A percentile compares a stretch with the other conserved stretches of the same genome.
Conservation (phyloP, 2,797 vertebrate genomes). For the Darevskia nairensis region DNA sequence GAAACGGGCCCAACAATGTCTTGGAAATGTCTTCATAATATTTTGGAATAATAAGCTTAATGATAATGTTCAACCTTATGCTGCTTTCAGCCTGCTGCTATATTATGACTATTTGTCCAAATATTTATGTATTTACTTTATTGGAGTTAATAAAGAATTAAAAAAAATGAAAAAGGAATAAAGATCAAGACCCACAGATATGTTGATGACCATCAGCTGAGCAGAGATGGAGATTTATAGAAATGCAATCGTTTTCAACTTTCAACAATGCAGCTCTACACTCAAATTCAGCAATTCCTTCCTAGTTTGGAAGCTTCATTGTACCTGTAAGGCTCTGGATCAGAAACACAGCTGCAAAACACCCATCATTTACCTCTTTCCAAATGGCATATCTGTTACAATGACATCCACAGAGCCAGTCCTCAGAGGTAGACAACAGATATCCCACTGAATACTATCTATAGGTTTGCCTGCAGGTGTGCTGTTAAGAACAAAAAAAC, state of each 20-base stretch:
- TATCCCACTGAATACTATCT: conserved; percentile 91
- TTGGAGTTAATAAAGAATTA: no score
- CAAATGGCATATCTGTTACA: conserved; percentile 97
- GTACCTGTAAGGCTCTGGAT: neutral
- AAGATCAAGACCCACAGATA: neutral
- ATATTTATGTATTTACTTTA: no score
- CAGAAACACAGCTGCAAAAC: neutral
- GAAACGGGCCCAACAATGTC: no score
- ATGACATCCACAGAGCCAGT: conserved; percentile 90
- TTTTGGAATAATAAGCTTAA: no score
- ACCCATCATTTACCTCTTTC: conserved; percentile 87
- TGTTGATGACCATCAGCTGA: neutral
- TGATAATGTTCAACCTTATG: no score
- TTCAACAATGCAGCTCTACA: rapidly evolving
- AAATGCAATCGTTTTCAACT: neutral
- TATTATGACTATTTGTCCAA: no score
- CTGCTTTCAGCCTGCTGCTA: no score
- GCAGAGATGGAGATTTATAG: neutral
- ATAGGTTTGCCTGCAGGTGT: conserved; percentile 83
- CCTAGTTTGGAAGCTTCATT: neutral
- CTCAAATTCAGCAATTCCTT: neutral
- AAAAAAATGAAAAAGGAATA: neutral
- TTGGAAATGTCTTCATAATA: no score
- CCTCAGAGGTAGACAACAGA: conserved; percentile 89
- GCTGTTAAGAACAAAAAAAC: conserved; percentile 63